Evolutionary conservation across 2,888 invertebrate genomes (phyloP).

Genomic region (Leptopilina drosophilae): DNA sequence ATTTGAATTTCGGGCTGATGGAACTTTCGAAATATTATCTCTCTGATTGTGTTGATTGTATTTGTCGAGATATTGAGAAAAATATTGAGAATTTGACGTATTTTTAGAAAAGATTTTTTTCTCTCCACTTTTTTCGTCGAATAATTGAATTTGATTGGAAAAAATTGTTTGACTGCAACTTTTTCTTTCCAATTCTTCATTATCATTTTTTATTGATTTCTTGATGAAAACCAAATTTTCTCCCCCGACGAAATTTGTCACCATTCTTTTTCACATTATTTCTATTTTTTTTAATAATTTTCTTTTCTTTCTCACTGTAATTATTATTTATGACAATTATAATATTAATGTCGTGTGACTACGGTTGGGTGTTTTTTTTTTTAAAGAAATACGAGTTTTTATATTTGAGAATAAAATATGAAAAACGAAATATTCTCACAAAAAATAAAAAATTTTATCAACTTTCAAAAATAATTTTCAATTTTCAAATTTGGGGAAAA

Average conservation of each 20-base stretch:
- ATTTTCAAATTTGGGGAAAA: neutral
- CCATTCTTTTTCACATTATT: constrained; percentile 62
- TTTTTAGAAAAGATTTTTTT: neutral
- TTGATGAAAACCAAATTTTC: constrained; percentile 54
- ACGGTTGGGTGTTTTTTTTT: no score
- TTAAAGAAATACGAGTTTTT: no score
- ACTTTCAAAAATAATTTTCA: no score
- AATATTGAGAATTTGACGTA: constrained; percentile 3
- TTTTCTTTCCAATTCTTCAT: constrained; percentile 46
- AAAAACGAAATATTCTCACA: neutral
- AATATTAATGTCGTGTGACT: no score
- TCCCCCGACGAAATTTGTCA: constrained; percentile 63
- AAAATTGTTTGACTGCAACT: constrained; percentile 47
- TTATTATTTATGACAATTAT: neutral
- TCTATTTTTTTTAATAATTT: constrained; percentile 53
- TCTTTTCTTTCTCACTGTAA: neutral
- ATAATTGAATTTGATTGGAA: constrained; percentile 31
- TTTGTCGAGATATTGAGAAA: constrained; percentile 9
- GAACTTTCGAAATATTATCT: constrained; percentile 22
- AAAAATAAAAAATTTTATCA: no score
- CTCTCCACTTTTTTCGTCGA: neutral
- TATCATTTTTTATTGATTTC: constrained; percentile 47
- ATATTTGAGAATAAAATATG: no score
- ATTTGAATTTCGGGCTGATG: constrained; percentile 12
- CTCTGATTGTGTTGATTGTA: constrained; percentile 1